Base-by-base conservation (phyloP, 2,113 vertebrate genomes). In the Dicrurus megarhynchus region DNA sequence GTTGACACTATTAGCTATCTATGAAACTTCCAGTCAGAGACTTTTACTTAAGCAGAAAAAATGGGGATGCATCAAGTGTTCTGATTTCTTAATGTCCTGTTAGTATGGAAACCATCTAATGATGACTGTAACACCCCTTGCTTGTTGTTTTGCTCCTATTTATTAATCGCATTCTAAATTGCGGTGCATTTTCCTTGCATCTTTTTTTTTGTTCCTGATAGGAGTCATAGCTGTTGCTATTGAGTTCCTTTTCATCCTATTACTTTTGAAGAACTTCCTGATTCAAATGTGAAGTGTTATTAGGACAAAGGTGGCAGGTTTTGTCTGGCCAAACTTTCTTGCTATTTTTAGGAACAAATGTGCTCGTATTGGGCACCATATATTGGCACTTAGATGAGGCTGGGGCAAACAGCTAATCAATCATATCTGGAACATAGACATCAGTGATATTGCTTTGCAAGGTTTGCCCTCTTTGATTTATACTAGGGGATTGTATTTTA, bases 391-490 rank as follows among this genome's bases (percentile, higher is more conserved):
- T 87, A 94, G 92, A 83, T 86, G 95, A 93, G 79, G n/a, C 60
- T 95, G 67, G 56, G 49, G 60, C 80, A 94, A 97, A 80, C 77
- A 94, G 87, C 81, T 90, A 61, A 92, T 98, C 95, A 80, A 83
- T 97, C 95, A 79, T 30, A 74, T 55, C 59, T 82, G 71, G 53
- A 84, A 96, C 94, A 97, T 42, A 97, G 93, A 90, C 81, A 96
- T 96, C 89, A 86, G 80, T 75, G 92, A 78, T 97, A 96, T 78
- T 96, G 95, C 96, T 97, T 90, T 97, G 96, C 90, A 95, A 96
- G 88, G 91, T 90, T 89, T 90, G 19, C 39, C 53, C 76, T 89
- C 89, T 91, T 92, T 97, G 97, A 97, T 98, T 97, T 96, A 96
- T 92, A 84, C 60, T 22, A 65, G 67, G 44, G 44, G 24, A 46